Conservation (phyloP, 2,113 vertebrate species). For the Tenebrosternarchus preto region DNA sequence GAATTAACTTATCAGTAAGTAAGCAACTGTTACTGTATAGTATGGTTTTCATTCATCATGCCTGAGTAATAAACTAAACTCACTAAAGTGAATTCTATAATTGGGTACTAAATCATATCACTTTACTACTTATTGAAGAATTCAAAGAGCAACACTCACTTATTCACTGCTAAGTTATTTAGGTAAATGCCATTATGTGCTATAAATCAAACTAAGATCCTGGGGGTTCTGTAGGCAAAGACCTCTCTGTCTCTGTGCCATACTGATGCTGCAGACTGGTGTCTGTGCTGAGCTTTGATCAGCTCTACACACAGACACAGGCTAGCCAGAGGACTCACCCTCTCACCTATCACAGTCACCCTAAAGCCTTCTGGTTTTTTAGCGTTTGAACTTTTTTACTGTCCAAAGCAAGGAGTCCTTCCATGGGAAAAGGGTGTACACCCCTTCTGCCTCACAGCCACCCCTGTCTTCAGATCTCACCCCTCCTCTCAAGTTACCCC, state of each 20-base stretch:
- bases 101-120: too few species aligned
- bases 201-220: neutral
- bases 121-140: too few species aligned
- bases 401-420: conserved; percentile 14
- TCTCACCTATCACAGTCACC: conserved; percentile 33
- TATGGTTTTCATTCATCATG: too few species aligned
- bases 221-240: neutral
- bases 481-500: conserved; percentile 60
- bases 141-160: too few species aligned
- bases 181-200: too few species aligned
- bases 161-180: too few species aligned
- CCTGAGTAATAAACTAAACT: too few species aligned
- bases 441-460: conserved; percentile 24
- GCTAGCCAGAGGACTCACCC: conserved; percentile 46
- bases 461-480: conserved; percentile 41
- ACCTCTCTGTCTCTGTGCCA: neutral
- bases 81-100: too few species aligned
- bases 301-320: conserved; percentile 21
- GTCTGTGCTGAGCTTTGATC: conserved; percentile 42
- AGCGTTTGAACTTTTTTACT: conserved; percentile 29
- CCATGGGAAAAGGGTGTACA: conserved; percentile 36
- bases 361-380: conserved; percentile 25
- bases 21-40: too few species aligned
- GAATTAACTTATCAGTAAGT: too few species aligned
- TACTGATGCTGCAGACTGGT: conserved; percentile 28